Evolutionary conservation across 2,888 invertebrate species (phyloP).

Genomic region (Camptogramma bilineatum): DNA sequence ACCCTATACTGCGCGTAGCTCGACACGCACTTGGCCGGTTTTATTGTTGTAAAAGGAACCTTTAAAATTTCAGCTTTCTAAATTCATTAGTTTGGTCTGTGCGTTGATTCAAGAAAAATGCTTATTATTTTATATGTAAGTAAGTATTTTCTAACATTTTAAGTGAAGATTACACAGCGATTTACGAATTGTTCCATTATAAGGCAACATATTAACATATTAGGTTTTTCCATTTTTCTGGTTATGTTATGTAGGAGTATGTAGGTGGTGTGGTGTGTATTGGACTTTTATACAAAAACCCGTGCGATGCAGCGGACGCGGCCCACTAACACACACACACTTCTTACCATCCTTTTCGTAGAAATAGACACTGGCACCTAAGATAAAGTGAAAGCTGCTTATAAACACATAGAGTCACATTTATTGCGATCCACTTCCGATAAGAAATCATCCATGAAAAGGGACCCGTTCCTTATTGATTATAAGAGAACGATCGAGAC

Average conservation of each 20-base stretch:
- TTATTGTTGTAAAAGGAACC: too few species aligned
- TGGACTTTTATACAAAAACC: constrained; percentile 71
- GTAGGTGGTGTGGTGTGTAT: constrained; percentile 66
- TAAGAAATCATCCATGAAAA: constrained; percentile 54
- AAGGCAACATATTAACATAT: too few species aligned
- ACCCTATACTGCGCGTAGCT: too few species aligned
- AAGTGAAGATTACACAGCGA: too few species aligned
- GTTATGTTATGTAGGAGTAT: constrained; percentile 76
- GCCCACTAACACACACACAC: constrained; percentile 81
- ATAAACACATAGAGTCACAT: constrained; percentile 78
- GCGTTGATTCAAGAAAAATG: too few species aligned
- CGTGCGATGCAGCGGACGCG: constrained; percentile 74
- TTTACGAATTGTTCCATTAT: too few species aligned
- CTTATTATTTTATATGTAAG: too few species aligned
- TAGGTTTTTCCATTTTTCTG: constrained; percentile 50
- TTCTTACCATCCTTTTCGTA: constrained; percentile 83
- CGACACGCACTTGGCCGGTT: too few species aligned
- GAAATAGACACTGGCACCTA: constrained; percentile 79
- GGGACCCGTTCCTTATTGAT: constrained; percentile 30
- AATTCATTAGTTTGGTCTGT: too few species aligned
- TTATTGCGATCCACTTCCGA: constrained; percentile 70
- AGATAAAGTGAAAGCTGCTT: constrained; percentile 82
- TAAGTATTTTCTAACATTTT: too few species aligned
- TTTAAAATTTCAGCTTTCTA: too few species aligned
- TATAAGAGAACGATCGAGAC: constrained; percentile 22